These are phyloP conservation scores for Ambastaia sidthimunki DNA, from an alignment of 2,797 vertebrate genomes.

Conservation along the genomic window DNA sequence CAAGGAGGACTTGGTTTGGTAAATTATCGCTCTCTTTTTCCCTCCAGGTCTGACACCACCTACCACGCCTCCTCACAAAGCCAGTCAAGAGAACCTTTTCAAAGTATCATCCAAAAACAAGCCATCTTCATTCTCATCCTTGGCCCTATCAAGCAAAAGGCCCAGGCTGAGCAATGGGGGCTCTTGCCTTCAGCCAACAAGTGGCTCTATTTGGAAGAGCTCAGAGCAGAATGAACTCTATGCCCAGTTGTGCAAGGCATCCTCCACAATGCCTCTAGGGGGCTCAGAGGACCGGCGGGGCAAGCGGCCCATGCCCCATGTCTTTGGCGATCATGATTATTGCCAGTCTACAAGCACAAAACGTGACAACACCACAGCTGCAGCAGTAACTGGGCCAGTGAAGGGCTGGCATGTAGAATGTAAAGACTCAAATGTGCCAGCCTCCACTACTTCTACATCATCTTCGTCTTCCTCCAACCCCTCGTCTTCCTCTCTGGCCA, in stretches of 20 bases:
- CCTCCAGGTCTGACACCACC: constrained; percentile 97
- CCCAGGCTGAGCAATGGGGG: constrained; percentile 88
- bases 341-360: constrained; percentile 92
- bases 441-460: constrained; percentile 73
- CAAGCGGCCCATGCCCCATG: constrained; percentile 84
- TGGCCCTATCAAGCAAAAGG: constrained; percentile 89
- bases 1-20: constrained; percentile 54
- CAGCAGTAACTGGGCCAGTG: constrained; percentile 78
- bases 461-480: constrained; percentile 62
- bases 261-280: constrained; percentile 77
- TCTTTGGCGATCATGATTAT: constrained; percentile 98
- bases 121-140: constrained; percentile 92
- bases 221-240: constrained; percentile 95
- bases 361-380: constrained; percentile 76
- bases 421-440: constrained; percentile 86
- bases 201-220: constrained; percentile 85
- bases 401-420: constrained; percentile 87
- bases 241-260: constrained; percentile 91
- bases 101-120: constrained; percentile 96
- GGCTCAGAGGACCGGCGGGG: constrained; percentile 86
- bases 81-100: constrained; percentile 98
- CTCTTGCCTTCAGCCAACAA: constrained; percentile 80
- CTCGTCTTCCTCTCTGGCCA: constrained; percentile 77
- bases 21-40: constrained; percentile 47
- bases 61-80: constrained; percentile 99